Evolutionary conservation across 2,888 invertebrate species (phyloP).

Genomic region (Leucophenga montana): DNA sequence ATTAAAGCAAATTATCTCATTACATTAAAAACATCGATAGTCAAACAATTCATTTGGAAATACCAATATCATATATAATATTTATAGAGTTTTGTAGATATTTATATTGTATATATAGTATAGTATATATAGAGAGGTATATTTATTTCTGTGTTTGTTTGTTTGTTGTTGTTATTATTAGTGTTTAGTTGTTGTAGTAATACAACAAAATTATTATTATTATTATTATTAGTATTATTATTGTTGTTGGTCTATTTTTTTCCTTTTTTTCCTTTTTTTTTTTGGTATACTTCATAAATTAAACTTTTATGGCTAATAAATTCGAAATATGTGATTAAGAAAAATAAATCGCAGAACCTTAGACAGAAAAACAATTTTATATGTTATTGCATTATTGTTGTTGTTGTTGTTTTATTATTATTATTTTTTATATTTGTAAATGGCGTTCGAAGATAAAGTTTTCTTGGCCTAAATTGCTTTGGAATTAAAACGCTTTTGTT

Average conservation of each 20-base stretch:
- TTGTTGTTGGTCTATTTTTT: not conserved
- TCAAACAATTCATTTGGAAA: conserved; percentile 51
- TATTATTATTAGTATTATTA: conserved; percentile 1
- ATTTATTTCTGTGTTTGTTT: not conserved
- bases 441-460: not conserved
- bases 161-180: conserved; percentile 8
- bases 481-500: conserved; percentile 15
- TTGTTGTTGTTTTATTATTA: too few relatives aligned
- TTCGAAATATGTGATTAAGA: not conserved
- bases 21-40: conserved; percentile 51
- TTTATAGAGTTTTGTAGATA: conserved; percentile 45
- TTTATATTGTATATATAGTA: conserved; percentile 45
- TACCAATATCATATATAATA: conserved; percentile 55
- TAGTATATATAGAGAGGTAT: conserved; percentile 11
- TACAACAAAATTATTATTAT: too few relatives aligned
- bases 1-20: conserved; percentile 37
- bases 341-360: not conserved
- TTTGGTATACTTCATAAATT: not conserved
- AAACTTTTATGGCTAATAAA: conserved; percentile 17
- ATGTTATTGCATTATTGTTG: too few relatives aligned
- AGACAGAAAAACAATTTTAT: not conserved
- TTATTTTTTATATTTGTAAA: not conserved
- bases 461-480: not conserved
- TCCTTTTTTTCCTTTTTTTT: not conserved
- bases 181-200: not conserved